phyloP scores from a whole-genome alignment of 1,140 invertebrate genomes.

The Lysiphlebus fabarum region DNA sequence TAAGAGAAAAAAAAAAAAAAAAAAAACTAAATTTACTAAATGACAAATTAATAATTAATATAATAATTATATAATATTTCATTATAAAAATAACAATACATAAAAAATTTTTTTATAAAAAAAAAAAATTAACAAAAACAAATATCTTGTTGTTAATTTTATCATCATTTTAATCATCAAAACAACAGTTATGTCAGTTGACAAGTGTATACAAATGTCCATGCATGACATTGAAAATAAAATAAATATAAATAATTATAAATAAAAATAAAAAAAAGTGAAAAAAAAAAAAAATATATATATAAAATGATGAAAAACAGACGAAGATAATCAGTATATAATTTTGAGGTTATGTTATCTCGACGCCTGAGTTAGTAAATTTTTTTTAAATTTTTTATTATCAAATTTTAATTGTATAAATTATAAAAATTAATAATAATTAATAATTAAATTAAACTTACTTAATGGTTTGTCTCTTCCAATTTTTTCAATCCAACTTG shows the following conservation, averaged over 20 bases:
- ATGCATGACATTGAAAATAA: background rate
- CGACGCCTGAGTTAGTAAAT: slow-evolving; percentile 18
- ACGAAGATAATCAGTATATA: background rate
- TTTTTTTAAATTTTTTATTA: background rate
- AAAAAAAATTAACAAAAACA: too few relatives aligned
- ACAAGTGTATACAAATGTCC: too few relatives aligned
- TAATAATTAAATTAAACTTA: slow-evolving; percentile 36
- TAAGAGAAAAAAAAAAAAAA: too few relatives aligned
- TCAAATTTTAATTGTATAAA: slow-evolving; percentile 8
- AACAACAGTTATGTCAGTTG: too few relatives aligned
- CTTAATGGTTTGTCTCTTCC: slow-evolving; percentile 53
- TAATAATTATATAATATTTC: too few relatives aligned
- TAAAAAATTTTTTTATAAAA: too few relatives aligned
- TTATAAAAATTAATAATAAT: background rate
- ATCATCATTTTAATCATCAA: too few relatives aligned
- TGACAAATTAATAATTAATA: too few relatives aligned
- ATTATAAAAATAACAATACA: too few relatives aligned
- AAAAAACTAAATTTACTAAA: too few relatives aligned
- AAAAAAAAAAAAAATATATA: too few relatives aligned
- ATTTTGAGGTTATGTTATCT: slow-evolving; percentile 30
- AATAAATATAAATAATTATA: background rate
- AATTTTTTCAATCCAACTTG: slow-evolving; percentile 53
- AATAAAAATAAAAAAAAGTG: background rate
- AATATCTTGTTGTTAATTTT: too few relatives aligned
- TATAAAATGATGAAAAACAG: slow-evolving; percentile 13